phyloP scores from a whole-genome alignment of 1,140 invertebrate species.

The Panulirus ornatus region DNA sequence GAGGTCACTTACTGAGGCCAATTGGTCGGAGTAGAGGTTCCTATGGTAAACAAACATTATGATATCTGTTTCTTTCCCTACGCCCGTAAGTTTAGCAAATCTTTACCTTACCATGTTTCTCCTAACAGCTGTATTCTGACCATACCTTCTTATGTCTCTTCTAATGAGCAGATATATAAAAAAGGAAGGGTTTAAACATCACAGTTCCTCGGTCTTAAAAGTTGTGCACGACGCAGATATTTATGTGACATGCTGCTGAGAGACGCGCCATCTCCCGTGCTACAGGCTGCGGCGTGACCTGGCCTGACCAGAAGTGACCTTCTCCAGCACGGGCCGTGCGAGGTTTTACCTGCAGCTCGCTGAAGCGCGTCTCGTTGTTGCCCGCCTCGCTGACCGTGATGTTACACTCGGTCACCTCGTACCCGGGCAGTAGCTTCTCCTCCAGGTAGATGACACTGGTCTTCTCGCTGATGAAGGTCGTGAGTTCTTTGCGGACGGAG shows the following conservation, averaged over 20 bases:
- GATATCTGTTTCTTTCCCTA: no score
- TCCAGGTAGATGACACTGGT: conserved; percentile 31
- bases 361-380: conserved; percentile 49
- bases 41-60: no score
- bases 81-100: no score
- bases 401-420: conserved; percentile 8
- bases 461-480: conserved; percentile 1
- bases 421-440: conserved; percentile 32
- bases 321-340: no score
- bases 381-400: background rate
- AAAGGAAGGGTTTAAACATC: background rate
- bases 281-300: background rate
- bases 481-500: conserved; percentile 18
- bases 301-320: background rate
- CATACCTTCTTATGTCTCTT: no score
- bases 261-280: background rate
- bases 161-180: no score
- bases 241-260: background rate
- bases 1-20: background rate
- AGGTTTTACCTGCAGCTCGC: conserved; percentile 13
- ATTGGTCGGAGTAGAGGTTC: no score
- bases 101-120: no score
- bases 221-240: background rate
- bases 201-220: background rate
- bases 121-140: no score